Evolutionary conservation across 2,888 invertebrate genomes (phyloP).

Genomic region (Linnaemya tessellans): DNA sequence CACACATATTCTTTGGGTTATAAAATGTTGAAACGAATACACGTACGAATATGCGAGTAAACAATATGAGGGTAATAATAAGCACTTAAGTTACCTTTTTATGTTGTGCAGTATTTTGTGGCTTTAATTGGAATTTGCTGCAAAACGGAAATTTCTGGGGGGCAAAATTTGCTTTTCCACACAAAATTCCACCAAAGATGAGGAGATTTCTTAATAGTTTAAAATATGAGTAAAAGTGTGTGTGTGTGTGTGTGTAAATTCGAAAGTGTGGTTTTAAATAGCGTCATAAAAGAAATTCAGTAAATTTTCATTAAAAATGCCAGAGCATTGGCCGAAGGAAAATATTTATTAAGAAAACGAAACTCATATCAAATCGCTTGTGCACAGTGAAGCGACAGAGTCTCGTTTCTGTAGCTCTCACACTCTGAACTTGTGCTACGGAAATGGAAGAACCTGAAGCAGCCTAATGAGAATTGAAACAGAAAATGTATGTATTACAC

Average conservation of each 20-base stretch:
- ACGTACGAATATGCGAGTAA: not conserved
- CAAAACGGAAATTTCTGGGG: not conserved
- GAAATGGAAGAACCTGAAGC: too few relatives aligned
- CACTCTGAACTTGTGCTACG: too few relatives aligned
- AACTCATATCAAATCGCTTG: constrained; percentile 6
- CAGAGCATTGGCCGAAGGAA: not conserved
- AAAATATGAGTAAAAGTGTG: not conserved
- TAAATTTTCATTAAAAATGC: constrained; percentile 47
- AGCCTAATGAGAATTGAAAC: too few relatives aligned
- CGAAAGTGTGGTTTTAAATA: constrained; percentile 18
- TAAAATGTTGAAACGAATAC: constrained; percentile 4
- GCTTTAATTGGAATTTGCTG: constrained; percentile 53
- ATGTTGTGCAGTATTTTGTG: constrained; percentile 49
- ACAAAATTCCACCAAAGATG: constrained; percentile 27
- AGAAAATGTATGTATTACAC: too few relatives aligned
- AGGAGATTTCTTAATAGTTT: constrained; percentile 1
- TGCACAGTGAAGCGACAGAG: not conserved
- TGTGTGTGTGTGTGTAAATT: not conserved
- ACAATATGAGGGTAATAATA: constrained; percentile 55
- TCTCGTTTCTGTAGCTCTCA: too few relatives aligned
- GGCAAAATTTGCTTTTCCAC: constrained; percentile 15
- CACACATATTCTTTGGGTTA: not conserved
- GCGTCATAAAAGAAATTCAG: constrained; percentile 17
- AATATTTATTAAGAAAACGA: constrained; percentile 1
- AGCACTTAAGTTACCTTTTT: constrained; percentile 43